These are phyloP conservation scores for Zygaena filipendulae DNA, from an alignment of 2,888 invertebrate genomes.

Conservation along the genomic window DNA sequence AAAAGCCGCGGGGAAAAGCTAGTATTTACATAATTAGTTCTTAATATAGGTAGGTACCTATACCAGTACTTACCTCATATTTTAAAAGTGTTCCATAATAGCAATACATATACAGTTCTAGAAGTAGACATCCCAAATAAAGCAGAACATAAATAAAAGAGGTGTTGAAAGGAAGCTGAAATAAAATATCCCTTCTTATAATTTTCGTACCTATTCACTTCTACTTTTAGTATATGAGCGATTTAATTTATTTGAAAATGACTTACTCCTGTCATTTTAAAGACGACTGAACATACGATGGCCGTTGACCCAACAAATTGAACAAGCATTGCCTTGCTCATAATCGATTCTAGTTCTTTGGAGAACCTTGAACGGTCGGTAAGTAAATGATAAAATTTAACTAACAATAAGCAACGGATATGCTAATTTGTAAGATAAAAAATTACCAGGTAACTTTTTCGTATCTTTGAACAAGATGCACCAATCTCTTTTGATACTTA, in stretches of 20 bases:
- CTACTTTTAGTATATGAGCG: no score
- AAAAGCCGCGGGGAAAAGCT: no score
- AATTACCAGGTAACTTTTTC: slow-evolving; percentile 6
- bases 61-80: slow-evolving; percentile 31
- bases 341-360: slow-evolving; percentile 22
- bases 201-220: no score
- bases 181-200: no score
- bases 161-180: neutral
- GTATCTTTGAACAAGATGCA: slow-evolving; percentile 7
- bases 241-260: no score
- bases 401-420: no score
- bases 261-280: slow-evolving; percentile 25
- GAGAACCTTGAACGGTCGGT: slow-evolving; percentile 33
- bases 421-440: no score
- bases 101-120: slow-evolving; percentile 28
- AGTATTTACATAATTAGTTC: no score
- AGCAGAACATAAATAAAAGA: slow-evolving; percentile 19
- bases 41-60: no score
- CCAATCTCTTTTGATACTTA: slow-evolving; percentile 1
- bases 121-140: slow-evolving; percentile 16
- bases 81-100: slow-evolving; percentile 27
- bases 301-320: slow-evolving; percentile 23
- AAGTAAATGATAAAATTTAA: no score
- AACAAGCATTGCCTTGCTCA: slow-evolving; percentile 21
- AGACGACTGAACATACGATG: slow-evolving; percentile 22